Conservation (phyloP, 2,113 vertebrate species). For the Dicaeum eximium region DNA sequence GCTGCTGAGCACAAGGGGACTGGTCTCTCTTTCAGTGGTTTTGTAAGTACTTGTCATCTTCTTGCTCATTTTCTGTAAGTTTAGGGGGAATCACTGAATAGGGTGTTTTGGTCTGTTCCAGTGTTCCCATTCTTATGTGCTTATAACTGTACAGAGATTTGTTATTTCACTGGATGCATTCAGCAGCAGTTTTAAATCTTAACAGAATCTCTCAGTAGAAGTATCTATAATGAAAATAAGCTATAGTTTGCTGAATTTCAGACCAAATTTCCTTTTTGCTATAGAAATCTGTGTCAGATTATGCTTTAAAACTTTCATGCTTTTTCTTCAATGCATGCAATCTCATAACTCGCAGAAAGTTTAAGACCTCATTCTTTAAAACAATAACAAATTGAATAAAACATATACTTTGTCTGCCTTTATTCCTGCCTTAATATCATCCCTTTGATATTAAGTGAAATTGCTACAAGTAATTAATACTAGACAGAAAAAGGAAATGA, state of each 20-base stretch:
- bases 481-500: not conserved
- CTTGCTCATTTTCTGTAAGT: not conserved
- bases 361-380: not conserved
- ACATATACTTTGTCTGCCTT: not conserved
- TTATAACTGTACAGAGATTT: not conserved
- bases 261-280: not conserved
- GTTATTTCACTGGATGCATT: not conserved
- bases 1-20: not conserved
- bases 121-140: not conserved
- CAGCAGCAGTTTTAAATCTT: not conserved
- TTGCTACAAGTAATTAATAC: not conserved
- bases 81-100: not conserved
- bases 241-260: not conserved
- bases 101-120: not conserved
- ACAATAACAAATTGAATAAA: slow-evolving; percentile 10
- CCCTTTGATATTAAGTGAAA: not conserved
- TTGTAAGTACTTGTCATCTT: not conserved
- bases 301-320: not conserved
- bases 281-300: not conserved
- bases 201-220: not conserved
- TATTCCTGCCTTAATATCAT: not conserved
- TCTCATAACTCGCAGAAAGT: not conserved
- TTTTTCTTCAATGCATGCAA: not conserved
- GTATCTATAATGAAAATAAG: not conserved
- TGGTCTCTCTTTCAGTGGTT: not conserved